phyloP scores from a whole-genome alignment of 1,140 invertebrate species.

The Lepidostoma basale region DNA sequence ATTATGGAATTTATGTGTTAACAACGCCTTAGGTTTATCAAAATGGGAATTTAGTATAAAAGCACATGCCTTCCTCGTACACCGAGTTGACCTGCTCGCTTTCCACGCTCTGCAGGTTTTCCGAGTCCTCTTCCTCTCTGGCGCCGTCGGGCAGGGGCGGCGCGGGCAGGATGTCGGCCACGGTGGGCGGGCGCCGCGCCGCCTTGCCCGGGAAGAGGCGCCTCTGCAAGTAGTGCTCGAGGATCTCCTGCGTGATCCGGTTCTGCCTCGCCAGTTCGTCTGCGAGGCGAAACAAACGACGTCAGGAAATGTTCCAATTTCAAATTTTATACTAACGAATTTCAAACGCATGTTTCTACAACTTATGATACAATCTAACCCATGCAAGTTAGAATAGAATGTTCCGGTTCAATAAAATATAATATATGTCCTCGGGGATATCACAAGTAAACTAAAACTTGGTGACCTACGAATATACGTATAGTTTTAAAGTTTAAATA shows the following conservation, averaged over 20 bases:
- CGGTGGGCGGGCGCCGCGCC: constrained; percentile 62
- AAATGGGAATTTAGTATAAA: too few relatives aligned
- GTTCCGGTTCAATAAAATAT: too few relatives aligned
- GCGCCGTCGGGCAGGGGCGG: constrained; percentile 39
- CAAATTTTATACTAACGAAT: too few relatives aligned
- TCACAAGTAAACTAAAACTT: too few relatives aligned
- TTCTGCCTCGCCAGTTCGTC: constrained; percentile 70
- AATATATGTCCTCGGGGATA: too few relatives aligned
- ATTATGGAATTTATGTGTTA: too few relatives aligned
- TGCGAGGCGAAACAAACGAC: constrained; percentile 30
- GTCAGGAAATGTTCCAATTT: constrained; percentile 24
- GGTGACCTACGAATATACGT: too few relatives aligned
- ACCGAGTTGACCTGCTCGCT: constrained; percentile 65
- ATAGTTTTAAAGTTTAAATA: too few relatives aligned
- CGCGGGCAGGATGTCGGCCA: constrained; percentile 65
- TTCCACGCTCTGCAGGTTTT: constrained; percentile 68
- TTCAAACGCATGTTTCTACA: too few relatives aligned
- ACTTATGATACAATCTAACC: too few relatives aligned
- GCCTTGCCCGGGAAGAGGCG: constrained; percentile 62
- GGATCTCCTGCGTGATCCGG: constrained; percentile 72
- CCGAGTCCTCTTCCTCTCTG: constrained; percentile 50
- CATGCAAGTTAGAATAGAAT: too few relatives aligned
- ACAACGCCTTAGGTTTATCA: too few relatives aligned
- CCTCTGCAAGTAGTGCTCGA: constrained; percentile 71
- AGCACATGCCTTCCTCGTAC: constrained; percentile 53